Base-by-base conservation (phyloP, 2,888 invertebrate species). In the Yponomeuta cagnagella region DNA sequence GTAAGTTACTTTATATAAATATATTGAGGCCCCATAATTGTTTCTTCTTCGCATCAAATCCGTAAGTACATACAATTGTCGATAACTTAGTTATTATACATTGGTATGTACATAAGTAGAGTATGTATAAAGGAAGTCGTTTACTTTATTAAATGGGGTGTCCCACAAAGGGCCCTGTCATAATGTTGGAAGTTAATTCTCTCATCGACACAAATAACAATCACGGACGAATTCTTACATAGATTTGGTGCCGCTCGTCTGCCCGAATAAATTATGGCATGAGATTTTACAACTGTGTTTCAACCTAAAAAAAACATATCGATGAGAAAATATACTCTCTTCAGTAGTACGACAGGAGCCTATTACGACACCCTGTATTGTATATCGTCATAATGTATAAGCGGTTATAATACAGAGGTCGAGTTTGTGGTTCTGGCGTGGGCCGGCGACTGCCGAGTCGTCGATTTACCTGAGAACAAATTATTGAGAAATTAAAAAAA, bases 311-410 rank as follows among this genome's bases (percentile, higher is more conserved):
- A 23, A 8, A 43, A 6, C 43, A 8, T 43, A 43, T 43, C 43
- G 43, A 5, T 8, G 43, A 43, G 43, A 43, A 43, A 43, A 43
- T 5, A 37, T 43, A 43, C 43, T 43, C 43, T 43, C 8, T 43
- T 43, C 1, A 5, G 43, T 43, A 5, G 43, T 8, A 1, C 8
- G 43, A 43, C 8, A 43, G 43, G 43, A 6, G 43, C 43, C 6
- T 43, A 8, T 43, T 8, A 43, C 6, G 43, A 43, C 43, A 43
- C 43, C 43, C 43, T 43, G 43, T 43, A 70, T 58, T 48, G 63
- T 66, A 71, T 70, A 72, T 48, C 43, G 30, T 65, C 70, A 69
- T 71, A 72, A 48, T 71, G 67, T 70, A 71, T 43, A 48, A 67
- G 63, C 71, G 71, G 58, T 15, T 52, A 43, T 48, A 48, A n/a